Conservation (phyloP, 2,888 invertebrate species). For the Diplolepis rosae region DNA sequence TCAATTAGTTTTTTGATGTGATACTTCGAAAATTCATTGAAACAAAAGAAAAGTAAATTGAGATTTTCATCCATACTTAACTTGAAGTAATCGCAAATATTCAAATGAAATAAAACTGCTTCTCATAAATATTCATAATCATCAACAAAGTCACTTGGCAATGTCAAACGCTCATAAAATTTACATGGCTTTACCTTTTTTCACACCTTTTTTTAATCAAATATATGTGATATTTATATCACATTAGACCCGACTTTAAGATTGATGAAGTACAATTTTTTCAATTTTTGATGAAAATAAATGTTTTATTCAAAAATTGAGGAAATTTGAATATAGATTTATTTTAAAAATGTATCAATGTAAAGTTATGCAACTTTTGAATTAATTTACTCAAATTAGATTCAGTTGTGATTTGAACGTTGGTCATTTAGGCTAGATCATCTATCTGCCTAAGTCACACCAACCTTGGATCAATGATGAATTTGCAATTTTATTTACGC, state of each 20-base stretch:
- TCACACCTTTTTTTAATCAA: neutral
- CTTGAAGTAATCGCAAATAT: neutral
- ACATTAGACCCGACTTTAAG: no score
- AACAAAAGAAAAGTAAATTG: neutral
- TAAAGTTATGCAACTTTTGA: no score
- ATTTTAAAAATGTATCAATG: no score
- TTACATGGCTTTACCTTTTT: neutral
- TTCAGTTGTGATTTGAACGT: neutral
- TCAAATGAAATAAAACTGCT: neutral
- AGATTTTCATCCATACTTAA: neutral
- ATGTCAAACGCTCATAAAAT: neutral
- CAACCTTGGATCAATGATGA: neutral
- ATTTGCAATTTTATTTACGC: neutral
- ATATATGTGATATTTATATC: no score
- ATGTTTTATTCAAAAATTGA: no score
- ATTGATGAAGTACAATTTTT: no score
- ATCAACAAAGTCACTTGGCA: neutral
- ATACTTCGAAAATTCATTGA: neutral
- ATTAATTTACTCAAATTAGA: neutral
- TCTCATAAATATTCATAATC: constrained; percentile 7
- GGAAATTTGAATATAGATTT: no score
- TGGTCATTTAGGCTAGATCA: neutral
- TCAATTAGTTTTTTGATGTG: neutral
- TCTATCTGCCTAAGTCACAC: neutral
- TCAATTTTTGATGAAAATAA: no score